A percentile compares a stretch with the other conserved stretches of the same genome.
phyloP scores from a whole-genome alignment of 2,888 invertebrate species.

The Clivina fossor region DNA sequence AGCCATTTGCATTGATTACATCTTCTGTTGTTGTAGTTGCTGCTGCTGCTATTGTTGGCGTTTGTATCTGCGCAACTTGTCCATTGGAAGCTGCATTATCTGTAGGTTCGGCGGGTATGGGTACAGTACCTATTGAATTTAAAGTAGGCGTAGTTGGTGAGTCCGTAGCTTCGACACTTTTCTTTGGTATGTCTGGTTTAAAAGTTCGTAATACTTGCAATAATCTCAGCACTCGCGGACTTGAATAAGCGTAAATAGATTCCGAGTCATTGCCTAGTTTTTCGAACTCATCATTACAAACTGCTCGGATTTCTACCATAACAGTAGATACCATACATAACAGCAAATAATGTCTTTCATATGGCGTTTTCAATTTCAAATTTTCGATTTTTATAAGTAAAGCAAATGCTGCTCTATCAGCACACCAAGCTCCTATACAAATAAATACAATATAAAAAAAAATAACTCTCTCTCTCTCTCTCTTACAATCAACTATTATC shows the following conservation, averaged over 20 bases:
- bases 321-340: slow-evolving; percentile 77
- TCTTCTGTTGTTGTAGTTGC: slow-evolving; percentile 2
- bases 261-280: slow-evolving; percentile 65
- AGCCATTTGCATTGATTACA: slow-evolving; percentile 24
- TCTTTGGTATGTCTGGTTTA: slow-evolving; percentile 53
- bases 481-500: too few relatives aligned
- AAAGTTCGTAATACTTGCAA: slow-evolving; percentile 78
- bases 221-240: slow-evolving; percentile 78
- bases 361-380: slow-evolving; percentile 83
- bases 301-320: slow-evolving; percentile 73
- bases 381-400: slow-evolving; percentile 79
- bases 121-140: too few relatives aligned
- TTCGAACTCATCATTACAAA: slow-evolving; percentile 70
- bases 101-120: too few relatives aligned
- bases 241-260: slow-evolving; percentile 71
- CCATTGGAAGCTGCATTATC: too few relatives aligned
- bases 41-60: not conserved
- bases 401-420: slow-evolving; percentile 79
- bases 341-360: slow-evolving; percentile 83
- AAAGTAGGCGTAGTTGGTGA: not conserved
- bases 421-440: slow-evolving; percentile 87
- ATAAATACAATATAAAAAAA: too few relatives aligned
- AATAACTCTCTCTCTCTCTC: too few relatives aligned
- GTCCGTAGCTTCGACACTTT: slow-evolving; percentile 6
- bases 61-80: too few relatives aligned